Base-by-base conservation (phyloP, 2,888 invertebrate species). In the Mimas tiliae region DNA sequence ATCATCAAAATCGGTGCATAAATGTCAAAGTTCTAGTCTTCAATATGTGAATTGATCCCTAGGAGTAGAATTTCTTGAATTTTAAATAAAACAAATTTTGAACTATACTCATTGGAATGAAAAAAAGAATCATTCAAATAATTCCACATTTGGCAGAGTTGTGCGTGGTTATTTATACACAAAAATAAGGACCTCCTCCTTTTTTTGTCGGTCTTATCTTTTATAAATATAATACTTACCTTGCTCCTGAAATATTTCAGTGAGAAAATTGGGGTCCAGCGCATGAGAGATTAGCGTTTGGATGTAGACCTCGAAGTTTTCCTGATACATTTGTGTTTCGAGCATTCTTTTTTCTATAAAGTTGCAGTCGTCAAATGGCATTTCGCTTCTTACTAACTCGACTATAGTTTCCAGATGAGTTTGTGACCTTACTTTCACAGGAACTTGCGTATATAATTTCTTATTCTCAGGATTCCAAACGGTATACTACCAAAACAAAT, bases 281-380 rank as follows among this genome's bases (percentile, higher is more conserved):
- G 97, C 97, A 86, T 98, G 98, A 2, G 98, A 98, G 81, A 98
- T 97, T 80, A 98, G 94, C 3, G 98, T 98, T 86, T 98, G 98
- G 84, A 98, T 96, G 81, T 97, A 98, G 52, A 98, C 97, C 94
- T 98, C 98, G 84, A 98, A 98, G 84, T 97, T 97, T 81, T 97
- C 97, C 80, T 97, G 96, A 89, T 97, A 97, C 78, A 95, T 95
- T 76, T 96, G 95, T 65, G 96, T 96, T 72, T 96, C 96, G 76
- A 96, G 95, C 95, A 97, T 96, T 67, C 95, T 95, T 80, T 96
- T 96, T 72, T 96, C 96, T 68, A 97, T 95, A 79, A 95, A 96
- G 82, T 96, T 96, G 76, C 95, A 94, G 75, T 96, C 95, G 69
- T 96, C 95, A 42, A 95, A 89, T 16, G 95, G 94, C 78, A 96